Evolutionary conservation across 2,113 vertebrate species (phyloP).

Genomic region (Amphilophus citrinellus): DNA sequence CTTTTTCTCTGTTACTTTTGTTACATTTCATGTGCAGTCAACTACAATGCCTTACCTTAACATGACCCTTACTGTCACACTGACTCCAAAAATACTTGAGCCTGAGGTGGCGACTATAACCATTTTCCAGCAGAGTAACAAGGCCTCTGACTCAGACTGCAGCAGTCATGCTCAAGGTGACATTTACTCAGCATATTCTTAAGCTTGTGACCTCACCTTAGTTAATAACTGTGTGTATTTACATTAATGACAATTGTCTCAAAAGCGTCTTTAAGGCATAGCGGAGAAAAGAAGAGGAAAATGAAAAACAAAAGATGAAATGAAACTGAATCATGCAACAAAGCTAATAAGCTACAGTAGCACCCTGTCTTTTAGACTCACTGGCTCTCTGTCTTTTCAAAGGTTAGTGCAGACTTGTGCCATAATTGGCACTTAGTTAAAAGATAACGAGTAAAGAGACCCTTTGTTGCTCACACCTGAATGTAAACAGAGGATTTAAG

Average conservation of each 20-base stretch:
- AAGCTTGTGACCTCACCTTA: not conserved
- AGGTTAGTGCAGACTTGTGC: not conserved
- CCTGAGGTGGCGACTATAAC: not conserved
- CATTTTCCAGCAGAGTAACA: not conserved
- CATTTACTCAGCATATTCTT: not conserved
- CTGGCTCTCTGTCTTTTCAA: not conserved
- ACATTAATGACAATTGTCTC: not conserved
- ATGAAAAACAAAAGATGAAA: not conserved
- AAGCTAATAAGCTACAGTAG: not conserved
- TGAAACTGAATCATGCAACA: not conserved
- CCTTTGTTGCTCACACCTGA: not conserved
- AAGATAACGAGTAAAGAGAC: not conserved
- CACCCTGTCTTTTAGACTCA: not conserved
- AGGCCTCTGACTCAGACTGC: not conserved
- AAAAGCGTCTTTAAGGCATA: not conserved
- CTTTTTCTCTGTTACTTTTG: not conserved
- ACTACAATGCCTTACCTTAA: not conserved
- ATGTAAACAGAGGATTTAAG: not conserved
- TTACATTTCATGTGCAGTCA: not conserved
- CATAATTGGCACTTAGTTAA: not conserved
- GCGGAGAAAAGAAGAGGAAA: too few relatives aligned
- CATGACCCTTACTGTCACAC: not conserved
- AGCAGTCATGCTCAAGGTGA: not conserved
- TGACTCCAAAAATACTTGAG: not conserved
- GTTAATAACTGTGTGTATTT: not conserved